A percentile compares a stretch with the other conserved stretches of the same genome.
Evolutionary conservation across 2,113 vertebrate species (phyloP).

Genomic region (Mus musculus): GRCm39 chrX:142166001-142166500

Average conservation of each 20-base stretch:
- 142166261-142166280: constrained; percentile 4
- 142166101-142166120: constrained; percentile 25
- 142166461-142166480: constrained; percentile 20
- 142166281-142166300: background rate
- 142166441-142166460: constrained; percentile 49
- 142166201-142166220: constrained; percentile 9
- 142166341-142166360: background rate
- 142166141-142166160: background rate
- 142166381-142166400: constrained; percentile 43
- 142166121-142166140: background rate
- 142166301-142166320: background rate
- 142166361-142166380: constrained; percentile 36
- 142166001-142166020: constrained; percentile 36
- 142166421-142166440: background rate
- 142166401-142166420: constrained; percentile 36
- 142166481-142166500: background rate
- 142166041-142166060: constrained; percentile 45
- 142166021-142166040: constrained; percentile 35
- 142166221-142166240: background rate
- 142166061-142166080: constrained; percentile 51
- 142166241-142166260: background rate
- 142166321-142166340: background rate
- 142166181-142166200: constrained; percentile 2
- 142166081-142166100: constrained; percentile 47
- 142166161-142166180: background rate